These are phyloP conservation scores for Drosophila guanche DNA, from an alignment of 1,140 invertebrate genomes.

Conservation along the genomic window DNA sequence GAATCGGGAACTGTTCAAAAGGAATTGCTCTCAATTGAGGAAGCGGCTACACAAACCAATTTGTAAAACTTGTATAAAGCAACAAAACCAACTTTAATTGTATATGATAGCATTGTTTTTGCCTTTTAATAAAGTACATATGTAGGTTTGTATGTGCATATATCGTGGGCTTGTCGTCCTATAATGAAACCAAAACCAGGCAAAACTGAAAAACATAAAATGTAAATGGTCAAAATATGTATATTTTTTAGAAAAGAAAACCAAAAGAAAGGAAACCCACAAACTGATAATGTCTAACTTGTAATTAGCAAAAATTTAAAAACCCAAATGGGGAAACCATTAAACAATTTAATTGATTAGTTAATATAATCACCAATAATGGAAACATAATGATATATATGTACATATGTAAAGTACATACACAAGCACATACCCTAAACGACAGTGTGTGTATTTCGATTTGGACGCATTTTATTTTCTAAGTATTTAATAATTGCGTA, in stretches of 20 bases:
- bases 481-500: constrained; percentile 72
- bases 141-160: neutral
- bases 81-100: constrained; percentile 46
- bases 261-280: constrained; percentile 11
- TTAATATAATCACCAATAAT: constrained; percentile 49
- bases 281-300: constrained; percentile 31
- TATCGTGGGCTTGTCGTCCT: constrained; percentile 71
- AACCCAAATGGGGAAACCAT: neutral
- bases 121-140: constrained; percentile 67
- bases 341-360: constrained; percentile 57
- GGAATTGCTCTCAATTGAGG: constrained; percentile 18
- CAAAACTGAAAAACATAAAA: constrained; percentile 21
- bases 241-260: constrained; percentile 61
- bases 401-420: too few species aligned
- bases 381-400: constrained; percentile 29
- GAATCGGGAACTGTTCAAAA: constrained; percentile 28
- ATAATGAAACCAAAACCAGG: constrained; percentile 48
- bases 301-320: constrained; percentile 40
- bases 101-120: constrained; percentile 59
- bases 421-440: too few species aligned
- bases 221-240: constrained; percentile 50
- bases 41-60: constrained; percentile 17
- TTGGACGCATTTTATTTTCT: constrained; percentile 79
- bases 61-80: constrained; percentile 68
- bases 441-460: constrained; percentile 57